phyloP scores from a whole-genome alignment of 1,140 invertebrate genomes.

The Trichonephila inaurata region DNA sequence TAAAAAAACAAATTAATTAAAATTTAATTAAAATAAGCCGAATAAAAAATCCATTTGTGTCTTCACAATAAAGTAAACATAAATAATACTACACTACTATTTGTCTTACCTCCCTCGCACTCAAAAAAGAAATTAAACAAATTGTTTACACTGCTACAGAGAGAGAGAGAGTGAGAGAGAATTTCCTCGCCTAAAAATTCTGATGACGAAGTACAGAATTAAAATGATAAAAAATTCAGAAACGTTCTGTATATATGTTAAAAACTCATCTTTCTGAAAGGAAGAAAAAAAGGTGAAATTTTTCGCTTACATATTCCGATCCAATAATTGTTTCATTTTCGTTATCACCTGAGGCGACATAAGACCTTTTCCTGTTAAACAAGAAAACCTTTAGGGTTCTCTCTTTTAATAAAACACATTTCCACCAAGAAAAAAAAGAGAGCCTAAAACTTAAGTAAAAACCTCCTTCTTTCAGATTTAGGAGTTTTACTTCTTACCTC shows the following conservation, averaged over 20 bases:
- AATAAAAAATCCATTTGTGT: too few species aligned
- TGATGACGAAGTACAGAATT: not conserved
- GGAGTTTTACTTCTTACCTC: conserved; percentile 44
- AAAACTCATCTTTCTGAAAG: not conserved
- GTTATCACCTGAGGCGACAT: not conserved
- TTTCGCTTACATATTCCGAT: conserved; percentile 28
- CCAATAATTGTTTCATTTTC: conserved; percentile 50
- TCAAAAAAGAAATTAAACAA: not conserved
- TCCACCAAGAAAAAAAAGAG: not conserved
- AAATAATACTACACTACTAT: not conserved
- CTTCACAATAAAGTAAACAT: too few species aligned
- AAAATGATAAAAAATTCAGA: not conserved
- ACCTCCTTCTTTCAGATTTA: not conserved
- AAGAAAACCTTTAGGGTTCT: conserved; percentile 21
- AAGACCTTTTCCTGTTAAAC: conserved; percentile 40
- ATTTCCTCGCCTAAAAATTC: not conserved
- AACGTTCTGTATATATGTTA: conserved; percentile 5
- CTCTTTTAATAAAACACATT: conserved; percentile 49
- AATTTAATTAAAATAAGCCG: too few species aligned
- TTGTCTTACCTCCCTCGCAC: not conserved
- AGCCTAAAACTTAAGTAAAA: not conserved
- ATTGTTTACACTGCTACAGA: not conserved
- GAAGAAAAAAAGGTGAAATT: not conserved
- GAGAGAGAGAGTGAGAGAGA: too few species aligned
- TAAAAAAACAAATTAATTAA: too few species aligned